Conservation (phyloP, 2,113 vertebrate genomes). For the Eleginops maclovinus region DNA sequence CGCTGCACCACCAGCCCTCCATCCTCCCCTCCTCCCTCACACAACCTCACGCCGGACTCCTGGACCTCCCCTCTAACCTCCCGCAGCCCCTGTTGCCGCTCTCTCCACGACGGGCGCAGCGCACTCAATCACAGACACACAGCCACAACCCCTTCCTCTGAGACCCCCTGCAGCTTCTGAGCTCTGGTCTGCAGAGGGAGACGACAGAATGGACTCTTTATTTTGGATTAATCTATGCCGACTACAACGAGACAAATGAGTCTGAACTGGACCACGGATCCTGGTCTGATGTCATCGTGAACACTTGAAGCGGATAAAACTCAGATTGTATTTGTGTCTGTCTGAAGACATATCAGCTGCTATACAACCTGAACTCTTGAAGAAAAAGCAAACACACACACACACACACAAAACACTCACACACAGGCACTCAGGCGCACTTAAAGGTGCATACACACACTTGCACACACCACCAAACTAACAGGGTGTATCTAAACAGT, state of each 20-base stretch:
- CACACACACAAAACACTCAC: slow-evolving; percentile 23
- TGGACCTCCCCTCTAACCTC: slow-evolving; percentile 84
- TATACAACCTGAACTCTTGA: slow-evolving; percentile 69
- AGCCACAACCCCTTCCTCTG: slow-evolving; percentile 85
- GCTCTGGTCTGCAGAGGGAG: slow-evolving; percentile 24
- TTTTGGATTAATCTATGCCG: slow-evolving; percentile 46
- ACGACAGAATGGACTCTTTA: slow-evolving; percentile 20
- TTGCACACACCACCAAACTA: slow-evolving; percentile 39
- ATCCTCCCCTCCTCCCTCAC: slow-evolving; percentile 88
- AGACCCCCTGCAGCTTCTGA: slow-evolving; percentile 23
- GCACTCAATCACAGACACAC: slow-evolving; percentile 78
- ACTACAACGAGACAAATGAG: slow-evolving; percentile 39
- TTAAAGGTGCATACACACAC: slow-evolving; percentile 55
- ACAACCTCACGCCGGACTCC: slow-evolving; percentile 81
- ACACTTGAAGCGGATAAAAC: slow-evolving; percentile 48
- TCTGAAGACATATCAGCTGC: slow-evolving; percentile 68
- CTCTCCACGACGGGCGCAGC: slow-evolving; percentile 72
- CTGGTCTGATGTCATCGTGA: slow-evolving; percentile 62
- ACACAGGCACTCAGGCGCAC: slow-evolving; percentile 52
- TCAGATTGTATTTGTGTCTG: slow-evolving; percentile 45
- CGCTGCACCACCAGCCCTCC: slow-evolving; percentile 86
- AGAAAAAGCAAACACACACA: slow-evolving; percentile 38
- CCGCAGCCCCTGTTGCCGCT: slow-evolving; percentile 89
- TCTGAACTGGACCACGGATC: slow-evolving; percentile 38
- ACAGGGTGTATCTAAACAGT: slow-evolving; percentile 53